phyloP scores from a whole-genome alignment of 1,140 invertebrate species.

The Lordiphosa clarofinis region DNA sequence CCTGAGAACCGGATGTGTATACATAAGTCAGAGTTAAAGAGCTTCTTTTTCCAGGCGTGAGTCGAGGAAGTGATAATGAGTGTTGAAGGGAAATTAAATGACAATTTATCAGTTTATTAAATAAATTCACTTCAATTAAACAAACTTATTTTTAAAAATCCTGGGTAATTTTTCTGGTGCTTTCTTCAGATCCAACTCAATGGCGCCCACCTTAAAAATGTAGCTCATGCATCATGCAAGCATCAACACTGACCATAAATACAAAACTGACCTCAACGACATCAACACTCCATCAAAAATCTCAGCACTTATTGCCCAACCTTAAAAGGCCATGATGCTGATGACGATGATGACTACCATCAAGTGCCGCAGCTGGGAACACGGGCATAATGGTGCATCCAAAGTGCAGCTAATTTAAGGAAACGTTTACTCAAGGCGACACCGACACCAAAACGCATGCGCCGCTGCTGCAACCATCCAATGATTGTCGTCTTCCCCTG shows the following conservation, averaged over 20 bases:
- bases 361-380: constrained; percentile 18
- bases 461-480: constrained; percentile 15
- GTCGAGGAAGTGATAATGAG: constrained; percentile 17
- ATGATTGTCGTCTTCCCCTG: not conserved
- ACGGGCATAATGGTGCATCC: constrained; percentile 50
- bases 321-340: constrained; percentile 63
- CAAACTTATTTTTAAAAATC: constrained; percentile 24
- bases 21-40: constrained; percentile 31
- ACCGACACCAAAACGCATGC: constrained; percentile 44
- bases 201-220: constrained; percentile 59
- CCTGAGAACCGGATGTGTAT: constrained; percentile 66
- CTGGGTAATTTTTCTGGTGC: constrained; percentile 47
- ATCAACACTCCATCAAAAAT: constrained; percentile 72
- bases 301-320: constrained; percentile 68
- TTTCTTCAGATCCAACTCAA: constrained; percentile 45
- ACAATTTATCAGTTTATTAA: not conserved
- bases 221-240: constrained; percentile 48
- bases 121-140: constrained; percentile 11
- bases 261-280: constrained; percentile 52
- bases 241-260: constrained; percentile 43
- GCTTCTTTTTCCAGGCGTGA: constrained; percentile 30
- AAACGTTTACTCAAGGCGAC: constrained; percentile 59
- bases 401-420: constrained; percentile 76
- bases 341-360: constrained; percentile 16
- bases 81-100: constrained; percentile 11